A percentile compares a stretch with the other conserved stretches of the same genome.
Conservation (phyloP, 2,113 vertebrate genomes). For the Phalacrocorax pelagicus region DNA sequence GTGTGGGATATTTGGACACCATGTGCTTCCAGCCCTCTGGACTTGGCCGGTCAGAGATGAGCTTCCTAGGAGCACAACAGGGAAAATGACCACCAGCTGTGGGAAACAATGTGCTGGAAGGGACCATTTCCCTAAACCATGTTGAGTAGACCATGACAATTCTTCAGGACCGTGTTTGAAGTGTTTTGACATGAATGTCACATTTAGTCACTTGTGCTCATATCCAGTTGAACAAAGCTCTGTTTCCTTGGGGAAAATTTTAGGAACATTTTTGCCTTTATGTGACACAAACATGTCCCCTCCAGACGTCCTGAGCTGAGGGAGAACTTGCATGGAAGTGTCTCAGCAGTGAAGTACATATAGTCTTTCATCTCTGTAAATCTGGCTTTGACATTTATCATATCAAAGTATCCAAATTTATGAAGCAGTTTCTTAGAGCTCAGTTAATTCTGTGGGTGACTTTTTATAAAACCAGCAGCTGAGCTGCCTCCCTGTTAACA, state of each 20-base stretch:
- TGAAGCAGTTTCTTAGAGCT: constrained; percentile 10
- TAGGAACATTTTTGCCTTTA: neutral
- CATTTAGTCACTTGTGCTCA: neutral
- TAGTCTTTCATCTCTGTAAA: neutral
- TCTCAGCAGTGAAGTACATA: neutral
- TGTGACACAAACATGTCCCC: neutral
- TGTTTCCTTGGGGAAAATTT: neutral
- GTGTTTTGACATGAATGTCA: neutral
- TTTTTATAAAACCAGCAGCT: neutral
- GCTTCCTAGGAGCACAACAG: neutral
- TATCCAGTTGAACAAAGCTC: neutral
- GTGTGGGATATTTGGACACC: neutral
- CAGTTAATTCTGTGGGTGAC: neutral
- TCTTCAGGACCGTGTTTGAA: fast-evolving
- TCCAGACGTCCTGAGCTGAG: neutral
- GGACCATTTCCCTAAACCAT: neutral
- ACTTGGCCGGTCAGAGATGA: neutral
- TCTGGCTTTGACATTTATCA: constrained; percentile 8
- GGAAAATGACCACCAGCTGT: neutral
- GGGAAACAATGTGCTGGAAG: fast-evolving
- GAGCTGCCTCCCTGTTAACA: neutral
- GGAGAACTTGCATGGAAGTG: neutral
- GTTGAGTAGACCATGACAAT: neutral
- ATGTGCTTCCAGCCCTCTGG: neutral
- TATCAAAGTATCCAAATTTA: constrained; percentile 44